Base-by-base conservation (phyloP, 2,888 invertebrate species). In the Lottia scabra region DNA sequence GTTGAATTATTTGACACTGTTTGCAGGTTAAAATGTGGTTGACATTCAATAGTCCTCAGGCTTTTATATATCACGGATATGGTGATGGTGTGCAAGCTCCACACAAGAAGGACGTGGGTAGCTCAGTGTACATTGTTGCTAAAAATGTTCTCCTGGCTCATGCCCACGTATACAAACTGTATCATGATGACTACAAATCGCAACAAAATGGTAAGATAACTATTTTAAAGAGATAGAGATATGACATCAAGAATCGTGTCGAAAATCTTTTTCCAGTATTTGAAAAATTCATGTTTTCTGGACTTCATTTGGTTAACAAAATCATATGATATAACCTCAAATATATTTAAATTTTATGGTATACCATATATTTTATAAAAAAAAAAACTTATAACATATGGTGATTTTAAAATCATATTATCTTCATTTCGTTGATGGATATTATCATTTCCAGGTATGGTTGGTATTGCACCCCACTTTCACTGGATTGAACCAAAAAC, bases 1-100 rank as follows among this genome's bases (percentile, higher is more conserved):
- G 5, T 30, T 30, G 30, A 5, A 10, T 38, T 10, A 8, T 6
- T 38, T 38, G 10, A 38, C 5, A 38, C 38, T 6, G 5, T 38
- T 19, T 68, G 27, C 67, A 87, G 87, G 87, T 88, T 1, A 85
- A 93, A 84, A 90, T 91, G 62, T 95, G 95, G 95, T 92, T 94
- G 16, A 95, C 95, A 0, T 92, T 95, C 81, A 95, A 95, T 85
- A 95, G 95, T 85, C 94, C 95, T 5, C 92, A 80, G 72, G 79
- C 83, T 6, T 75, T 85, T 13, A 71, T 81, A 0, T 77, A 79
- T 56, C 73, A 81, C 3, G 86, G 87, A 0, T 85, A 87, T 70
- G 84, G 82, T 63, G 74, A 76, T 5, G 85, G 82, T 4, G 67
- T 69, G 0, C 78, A 82, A 70, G 80, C 87, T 0, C 87, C 87